Evolutionary conservation across 2,113 vertebrate genomes (phyloP).

Genomic region (Ascaphus truei): DNA sequence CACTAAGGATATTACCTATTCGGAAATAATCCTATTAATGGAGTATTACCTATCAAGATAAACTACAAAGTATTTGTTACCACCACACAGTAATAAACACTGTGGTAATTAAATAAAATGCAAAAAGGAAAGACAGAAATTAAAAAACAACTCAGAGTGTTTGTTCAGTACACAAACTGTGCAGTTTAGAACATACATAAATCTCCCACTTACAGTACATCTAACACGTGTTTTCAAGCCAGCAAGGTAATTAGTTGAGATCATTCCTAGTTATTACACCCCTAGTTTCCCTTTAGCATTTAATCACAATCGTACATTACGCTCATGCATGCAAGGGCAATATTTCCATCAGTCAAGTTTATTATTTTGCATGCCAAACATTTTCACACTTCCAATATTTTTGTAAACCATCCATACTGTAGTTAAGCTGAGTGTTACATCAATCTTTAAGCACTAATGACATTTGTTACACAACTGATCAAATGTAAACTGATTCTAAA

Average conservation of each 20-base stretch:
- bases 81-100: too few species aligned
- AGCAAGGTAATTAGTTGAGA: slow-evolving; percentile 43
- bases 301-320: slow-evolving; percentile 23
- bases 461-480: slow-evolving; percentile 1
- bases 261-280: slow-evolving; percentile 5
- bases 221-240: slow-evolving; percentile 17
- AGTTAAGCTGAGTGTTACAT: neutral
- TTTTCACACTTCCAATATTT: neutral
- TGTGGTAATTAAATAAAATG: too few species aligned
- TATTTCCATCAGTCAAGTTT: neutral
- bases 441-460: neutral
- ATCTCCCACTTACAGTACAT: neutral
- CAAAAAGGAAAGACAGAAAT: too few species aligned
- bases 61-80: too few species aligned
- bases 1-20: neutral
- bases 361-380: neutral
- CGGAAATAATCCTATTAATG: slow-evolving; percentile 24
- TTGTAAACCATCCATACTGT: neutral
- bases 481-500: neutral
- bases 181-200: slow-evolving; percentile 9
- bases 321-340: neutral
- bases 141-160: too few species aligned
- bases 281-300: slow-evolving; percentile 38
- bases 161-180: too few species aligned
- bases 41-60: slow-evolving; percentile 2